A percentile compares a stretch with the other conserved stretches of the same genome.
These are phyloP conservation scores for Drosophila persimilis DNA, from an alignment of 1,140 invertebrate species.

Conservation along the genomic window DNA sequence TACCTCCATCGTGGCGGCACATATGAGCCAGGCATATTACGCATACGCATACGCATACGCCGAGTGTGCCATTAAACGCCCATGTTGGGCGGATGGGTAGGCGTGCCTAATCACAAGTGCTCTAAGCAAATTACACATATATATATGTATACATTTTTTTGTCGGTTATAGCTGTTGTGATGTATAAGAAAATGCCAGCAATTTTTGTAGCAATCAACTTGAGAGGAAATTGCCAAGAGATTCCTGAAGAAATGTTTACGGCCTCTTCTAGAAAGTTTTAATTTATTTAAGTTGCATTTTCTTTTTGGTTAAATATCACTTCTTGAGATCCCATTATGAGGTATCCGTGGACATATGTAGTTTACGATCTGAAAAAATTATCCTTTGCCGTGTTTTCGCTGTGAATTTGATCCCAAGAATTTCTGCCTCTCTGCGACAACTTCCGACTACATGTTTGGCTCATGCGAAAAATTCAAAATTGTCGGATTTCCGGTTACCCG, in stretches of 20 bases:
- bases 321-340: no score
- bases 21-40: conserved; percentile 75
- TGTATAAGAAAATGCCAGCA: neutral
- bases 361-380: conserved; percentile 7
- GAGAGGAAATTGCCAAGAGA: neutral
- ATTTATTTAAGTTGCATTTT: conserved; percentile 3
- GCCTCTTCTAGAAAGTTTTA: no score
- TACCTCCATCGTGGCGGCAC: conserved; percentile 30
- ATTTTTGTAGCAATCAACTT: conserved; percentile 26
- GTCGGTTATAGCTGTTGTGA: conserved; percentile 24
- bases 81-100: conserved; percentile 23
- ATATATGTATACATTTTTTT: conserved; percentile 5
- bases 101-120: conserved; percentile 66
- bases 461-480: conserved; percentile 73
- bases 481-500: conserved; percentile 70
- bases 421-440: neutral
- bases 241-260: no score
- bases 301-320: no score
- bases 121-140: conserved; percentile 45
- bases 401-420: neutral
- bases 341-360: no score
- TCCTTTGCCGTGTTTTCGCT: neutral
- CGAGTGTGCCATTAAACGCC: conserved; percentile 69
- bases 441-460: conserved; percentile 45
- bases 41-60: conserved; percentile 75